Evolutionary conservation across 2,113 vertebrate genomes (phyloP), one percentile per base, ranked within the genome.

Genomic region (Aldabrachelys gigantea): DNA sequence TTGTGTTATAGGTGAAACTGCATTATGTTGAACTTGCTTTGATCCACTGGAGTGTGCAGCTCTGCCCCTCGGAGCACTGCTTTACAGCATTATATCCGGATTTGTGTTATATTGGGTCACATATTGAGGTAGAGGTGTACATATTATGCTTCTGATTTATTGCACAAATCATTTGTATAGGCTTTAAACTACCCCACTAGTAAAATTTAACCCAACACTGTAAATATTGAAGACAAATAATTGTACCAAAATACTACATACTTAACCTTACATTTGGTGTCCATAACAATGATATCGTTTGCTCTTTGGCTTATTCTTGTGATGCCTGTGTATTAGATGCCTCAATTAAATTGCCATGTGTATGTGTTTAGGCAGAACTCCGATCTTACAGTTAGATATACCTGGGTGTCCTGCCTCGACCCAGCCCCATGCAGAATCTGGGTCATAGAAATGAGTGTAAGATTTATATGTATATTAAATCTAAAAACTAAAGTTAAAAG

Each of bases 281-380:
- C 16, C 29, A 80, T 38, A 44, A 19, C 24, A 44, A 2, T 75
- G n/a, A 50, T n/a, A 88, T 27, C 5, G 5, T 89, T 31, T 82
- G n/a, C 31, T 89, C 16, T 69, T 92, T 49, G 57, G 47, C 50
- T 10, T 75, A 10, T n/a, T n/a, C 52, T 93, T 89, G 22, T 54
- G 52, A 10, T 4, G 80, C 17, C 31, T 59, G 2, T 44, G 41
- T 16, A 35, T 1, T 69, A 35, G 65, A 0, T 13, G 69, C 22
- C 19, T 52, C 29, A 1, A 1, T 80, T 65, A 57, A 84, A 76
- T 8, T 44, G 56, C 13, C 10, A 13, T 57, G 88, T 88, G 12
- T 1, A 2, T 1, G 0, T 29, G 35, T 53, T 53, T 53, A 52
- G 8, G 22, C 0, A 9, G 24, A 80, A 1, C 52, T 86, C 86